Evolutionary conservation across 2,888 invertebrate genomes (phyloP).

Genomic region (Protonemura montana): DNA sequence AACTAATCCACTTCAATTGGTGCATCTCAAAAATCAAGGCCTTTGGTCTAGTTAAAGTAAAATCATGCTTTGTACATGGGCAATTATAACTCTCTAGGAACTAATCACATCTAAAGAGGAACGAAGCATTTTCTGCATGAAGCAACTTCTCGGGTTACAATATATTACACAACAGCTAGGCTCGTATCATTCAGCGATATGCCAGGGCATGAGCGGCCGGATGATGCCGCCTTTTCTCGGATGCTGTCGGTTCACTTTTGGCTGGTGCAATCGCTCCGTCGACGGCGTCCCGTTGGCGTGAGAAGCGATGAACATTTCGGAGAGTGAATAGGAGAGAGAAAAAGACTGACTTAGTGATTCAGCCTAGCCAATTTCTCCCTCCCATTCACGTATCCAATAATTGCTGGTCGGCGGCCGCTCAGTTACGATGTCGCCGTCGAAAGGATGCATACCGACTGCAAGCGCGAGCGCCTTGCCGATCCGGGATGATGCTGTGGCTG

Average conservation of each 20-base stretch:
- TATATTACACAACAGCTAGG: not conserved
- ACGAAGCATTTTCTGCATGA: not conserved
- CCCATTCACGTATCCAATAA: conserved; percentile 53
- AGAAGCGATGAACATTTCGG: conserved; percentile 44
- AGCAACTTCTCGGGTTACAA: not conserved
- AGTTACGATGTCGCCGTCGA: not conserved
- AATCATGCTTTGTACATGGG: too few relatives aligned
- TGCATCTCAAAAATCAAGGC: too few relatives aligned
- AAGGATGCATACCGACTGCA: too few relatives aligned
- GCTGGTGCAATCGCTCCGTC: too few relatives aligned
- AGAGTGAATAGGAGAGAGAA: conserved; percentile 56
- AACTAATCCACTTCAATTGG: not conserved
- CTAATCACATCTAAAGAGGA: not conserved
- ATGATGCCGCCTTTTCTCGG: not conserved
- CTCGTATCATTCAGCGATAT: not conserved
- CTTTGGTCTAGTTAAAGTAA: too few relatives aligned
- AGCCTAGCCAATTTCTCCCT: conserved; percentile 55
- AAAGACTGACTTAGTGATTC: conserved; percentile 55
- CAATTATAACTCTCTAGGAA: not conserved
- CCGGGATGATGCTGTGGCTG: not conserved
- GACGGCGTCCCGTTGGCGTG: not conserved
- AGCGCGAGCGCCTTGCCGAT: not conserved
- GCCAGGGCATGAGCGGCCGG: not conserved
- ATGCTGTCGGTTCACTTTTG: not conserved
- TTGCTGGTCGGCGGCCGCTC: not conserved